Base-by-base conservation (phyloP, 1,140 invertebrate genomes). In the Rhagoletis zephyria region DNA sequence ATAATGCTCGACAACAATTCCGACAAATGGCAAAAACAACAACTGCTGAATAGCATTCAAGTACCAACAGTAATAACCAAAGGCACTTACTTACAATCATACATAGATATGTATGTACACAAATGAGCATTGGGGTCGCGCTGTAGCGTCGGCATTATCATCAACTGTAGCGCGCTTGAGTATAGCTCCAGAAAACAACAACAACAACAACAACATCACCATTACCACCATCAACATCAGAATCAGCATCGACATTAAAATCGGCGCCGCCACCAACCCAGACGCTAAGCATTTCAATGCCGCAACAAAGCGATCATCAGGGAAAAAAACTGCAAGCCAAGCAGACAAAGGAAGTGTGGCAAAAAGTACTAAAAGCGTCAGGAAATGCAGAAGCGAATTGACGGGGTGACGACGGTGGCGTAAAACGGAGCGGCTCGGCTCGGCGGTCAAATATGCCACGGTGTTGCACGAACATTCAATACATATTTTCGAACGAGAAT, bases 241-340 rank as follows among this genome's bases (percentile, higher is more conserved):
- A 30, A 30, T 30, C 30, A 30, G 30, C 30, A 30, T 30, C 63
- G 30, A 87, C 48, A 87, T 30, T 85, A 81, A 85, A 42, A 65
- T 87, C 63, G 86, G 63, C 63, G 63, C 85, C 63, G 60, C n/a
- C 60, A 90, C 89, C 89, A 90, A 90, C 89, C 89, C 89, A 90
- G 91, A 91, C 91, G 89, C 90, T 90, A 90, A 88, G 89, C 90
- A 91, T 89, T 90, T 89, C 89, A 91, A 90, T 91, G 90, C 90
- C 90, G 90, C 90, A 91, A 91, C 90, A 90, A 90, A 90, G 89
- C 90, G 89, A 90, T 91, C 90, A 91, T 90, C 88, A 59, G 74
- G n/a, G 12, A 81, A 51, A 19, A 59, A 51, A 5, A 14, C 30
- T 30, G 30, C n/a, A 19, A 81, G 10, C 19, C 91, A 90, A 70